Conservation (phyloP, 2,888 invertebrate genomes). For the Drepana falcataria region DNA sequence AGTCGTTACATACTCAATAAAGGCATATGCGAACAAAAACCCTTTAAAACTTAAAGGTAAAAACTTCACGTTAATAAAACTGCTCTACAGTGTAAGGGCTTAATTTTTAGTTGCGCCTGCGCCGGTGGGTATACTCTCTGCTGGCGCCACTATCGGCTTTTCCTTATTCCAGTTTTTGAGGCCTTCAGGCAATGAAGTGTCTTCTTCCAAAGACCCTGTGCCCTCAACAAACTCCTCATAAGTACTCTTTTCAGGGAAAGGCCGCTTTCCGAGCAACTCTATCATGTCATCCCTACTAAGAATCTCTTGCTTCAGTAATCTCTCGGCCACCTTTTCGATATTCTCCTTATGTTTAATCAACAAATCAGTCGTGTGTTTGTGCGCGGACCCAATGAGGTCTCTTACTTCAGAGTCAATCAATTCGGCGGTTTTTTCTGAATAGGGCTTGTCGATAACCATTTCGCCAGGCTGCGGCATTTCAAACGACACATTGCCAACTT, state of each 20-base stretch:
- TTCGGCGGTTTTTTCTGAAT: constrained; percentile 98
- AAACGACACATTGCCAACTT: constrained; percentile 97
- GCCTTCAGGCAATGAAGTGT: constrained; percentile 95
- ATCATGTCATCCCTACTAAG: constrained; percentile 98
- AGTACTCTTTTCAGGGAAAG: constrained; percentile 99
- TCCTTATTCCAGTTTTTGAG: constrained; percentile 96
- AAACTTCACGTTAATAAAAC: constrained; percentile 57
- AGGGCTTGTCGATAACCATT: constrained; percentile 95
- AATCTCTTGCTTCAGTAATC: constrained; percentile 95
- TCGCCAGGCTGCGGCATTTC: constrained; percentile 96
- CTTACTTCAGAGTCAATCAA: constrained; percentile 95
- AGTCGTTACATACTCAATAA: constrained; percentile 19
- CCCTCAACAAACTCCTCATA: constrained; percentile 99
- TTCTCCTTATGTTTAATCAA: constrained; percentile 89
- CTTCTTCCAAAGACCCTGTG: constrained; percentile 98
- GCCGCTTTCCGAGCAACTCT: constrained; percentile 94
- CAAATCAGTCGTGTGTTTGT: constrained; percentile 87
- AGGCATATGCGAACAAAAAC: constrained; percentile 38
- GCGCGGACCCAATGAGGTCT: constrained; percentile 79
- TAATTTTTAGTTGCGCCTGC: constrained; percentile 51
- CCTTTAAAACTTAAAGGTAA: constrained; percentile 64
- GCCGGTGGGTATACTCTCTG: constrained; percentile 45
- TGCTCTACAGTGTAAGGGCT: constrained; percentile 45
- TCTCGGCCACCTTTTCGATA: constrained; percentile 92
- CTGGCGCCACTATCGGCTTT: constrained; percentile 43